These are phyloP conservation scores for Cordylochernes scorpioides DNA, from an alignment of 2,888 invertebrate genomes.

Conservation along the genomic window DNA sequence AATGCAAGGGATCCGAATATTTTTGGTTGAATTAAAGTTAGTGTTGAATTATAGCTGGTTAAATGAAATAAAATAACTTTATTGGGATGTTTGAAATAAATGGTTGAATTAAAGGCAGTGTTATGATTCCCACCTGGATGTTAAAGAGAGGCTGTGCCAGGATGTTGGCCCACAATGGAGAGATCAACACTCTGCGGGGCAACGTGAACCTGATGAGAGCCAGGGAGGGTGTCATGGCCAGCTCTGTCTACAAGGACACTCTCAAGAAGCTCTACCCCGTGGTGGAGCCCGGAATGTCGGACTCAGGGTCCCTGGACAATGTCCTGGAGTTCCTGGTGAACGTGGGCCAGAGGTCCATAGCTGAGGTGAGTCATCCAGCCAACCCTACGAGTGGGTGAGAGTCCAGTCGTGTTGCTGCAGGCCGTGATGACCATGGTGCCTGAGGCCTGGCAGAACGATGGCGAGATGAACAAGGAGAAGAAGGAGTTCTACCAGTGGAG, in stretches of 20 bases:
- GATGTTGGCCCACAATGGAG: slow-evolving; percentile 89
- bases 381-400: no score
- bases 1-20: no score
- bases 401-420: slow-evolving; percentile 19
- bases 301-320: slow-evolving; percentile 91
- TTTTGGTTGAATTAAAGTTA: no score
- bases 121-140: no score
- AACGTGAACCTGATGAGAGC: slow-evolving; percentile 97
- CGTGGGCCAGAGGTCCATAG: slow-evolving; percentile 60
- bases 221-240: slow-evolving; percentile 88
- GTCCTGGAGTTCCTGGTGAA: slow-evolving; percentile 85
- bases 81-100: no score
- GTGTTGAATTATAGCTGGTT: no score
- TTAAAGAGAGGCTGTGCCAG: slow-evolving; percentile 30
- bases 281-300: slow-evolving; percentile 86
- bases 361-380: slow-evolving; percentile 50
- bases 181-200: slow-evolving; percentile 93
- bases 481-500: slow-evolving; percentile 92
- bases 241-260: slow-evolving; percentile 48
- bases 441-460: slow-evolving; percentile 84
- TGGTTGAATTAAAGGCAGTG: no score
- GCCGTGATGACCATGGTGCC: slow-evolving; percentile 99
- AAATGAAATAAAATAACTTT: no score
- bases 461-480: slow-evolving; percentile 75
- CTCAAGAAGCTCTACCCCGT: slow-evolving; percentile 77